These are phyloP conservation scores for Agapetus fuscipes DNA, from an alignment of 2,888 invertebrate species.

Conservation along the genomic window DNA sequence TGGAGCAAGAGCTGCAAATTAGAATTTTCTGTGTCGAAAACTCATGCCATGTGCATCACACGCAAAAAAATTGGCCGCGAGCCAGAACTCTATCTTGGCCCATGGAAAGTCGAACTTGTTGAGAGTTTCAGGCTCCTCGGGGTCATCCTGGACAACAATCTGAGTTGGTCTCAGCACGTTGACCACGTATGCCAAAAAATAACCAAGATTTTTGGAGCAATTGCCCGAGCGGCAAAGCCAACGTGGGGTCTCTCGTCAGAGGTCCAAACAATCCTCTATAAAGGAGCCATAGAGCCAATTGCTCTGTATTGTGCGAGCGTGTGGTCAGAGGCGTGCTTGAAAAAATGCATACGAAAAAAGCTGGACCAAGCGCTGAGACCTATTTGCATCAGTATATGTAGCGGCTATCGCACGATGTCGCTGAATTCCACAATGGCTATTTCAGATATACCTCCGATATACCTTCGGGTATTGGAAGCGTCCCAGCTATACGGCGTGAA, in stretches of 20 bases:
- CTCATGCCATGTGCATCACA: background rate
- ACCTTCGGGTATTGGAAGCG: background rate
- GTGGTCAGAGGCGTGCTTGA: background rate
- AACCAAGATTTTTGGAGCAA: background rate
- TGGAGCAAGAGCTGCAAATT: background rate
- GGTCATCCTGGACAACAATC: background rate
- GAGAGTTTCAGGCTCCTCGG: background rate
- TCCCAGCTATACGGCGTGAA: background rate
- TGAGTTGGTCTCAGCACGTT: background rate
- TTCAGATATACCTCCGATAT: background rate
- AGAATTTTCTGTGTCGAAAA: background rate
- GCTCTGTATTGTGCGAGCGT: background rate
- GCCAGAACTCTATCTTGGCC: background rate
- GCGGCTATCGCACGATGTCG: background rate
- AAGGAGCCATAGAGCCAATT: background rate
- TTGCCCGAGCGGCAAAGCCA: background rate
- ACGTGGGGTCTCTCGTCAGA: constrained; percentile 1
- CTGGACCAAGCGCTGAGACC: background rate
- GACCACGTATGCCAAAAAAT: background rate
- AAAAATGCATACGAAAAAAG: background rate
- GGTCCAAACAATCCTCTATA: background rate
- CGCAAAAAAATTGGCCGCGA: background rate
- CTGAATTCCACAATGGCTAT: background rate
- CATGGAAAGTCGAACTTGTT: background rate
- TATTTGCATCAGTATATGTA: background rate